phyloP scores from a whole-genome alignment of 2,797 vertebrate genomes.

The Rhynchotus rufescens region DNA sequence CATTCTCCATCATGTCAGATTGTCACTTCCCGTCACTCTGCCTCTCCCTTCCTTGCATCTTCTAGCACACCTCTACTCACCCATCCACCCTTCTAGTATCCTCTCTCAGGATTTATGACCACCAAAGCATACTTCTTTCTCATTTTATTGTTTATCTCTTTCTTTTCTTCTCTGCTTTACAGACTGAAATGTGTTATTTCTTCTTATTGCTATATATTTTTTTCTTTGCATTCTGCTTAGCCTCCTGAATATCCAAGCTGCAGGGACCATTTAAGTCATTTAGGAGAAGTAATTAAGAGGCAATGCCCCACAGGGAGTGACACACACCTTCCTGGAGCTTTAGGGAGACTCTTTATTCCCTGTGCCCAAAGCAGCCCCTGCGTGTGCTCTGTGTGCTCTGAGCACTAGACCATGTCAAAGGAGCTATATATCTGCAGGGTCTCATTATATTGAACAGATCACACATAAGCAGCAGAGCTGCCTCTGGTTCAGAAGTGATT shows the following conservation, averaged over 20 bases:
- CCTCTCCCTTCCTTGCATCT: not conserved
- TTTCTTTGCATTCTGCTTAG: not conserved
- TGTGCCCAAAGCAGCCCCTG: not conserved
- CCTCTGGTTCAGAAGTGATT: not conserved
- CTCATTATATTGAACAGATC: not conserved
- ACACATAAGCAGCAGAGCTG: not conserved
- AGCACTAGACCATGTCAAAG: not conserved
- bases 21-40: not conserved
- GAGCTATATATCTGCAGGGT: not conserved
- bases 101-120: not conserved
- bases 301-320: not conserved
- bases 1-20: not conserved
- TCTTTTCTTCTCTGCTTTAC: not conserved
- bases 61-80: not conserved
- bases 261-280: not conserved
- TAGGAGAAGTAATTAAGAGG: not conserved
- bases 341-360: not conserved
- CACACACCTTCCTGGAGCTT: not conserved
- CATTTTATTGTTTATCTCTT: not conserved
- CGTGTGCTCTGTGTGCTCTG: not conserved
- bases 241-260: not conserved
- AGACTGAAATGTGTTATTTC: not conserved
- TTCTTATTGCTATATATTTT: not conserved
- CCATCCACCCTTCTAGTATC: not conserved
- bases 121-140: not conserved